Percentiles rank a stretch among this genome's conserved stretches.
Evolutionary conservation across 2,797 vertebrate species (phyloP).

Genomic region (Cirrhinus mrigala): DNA sequence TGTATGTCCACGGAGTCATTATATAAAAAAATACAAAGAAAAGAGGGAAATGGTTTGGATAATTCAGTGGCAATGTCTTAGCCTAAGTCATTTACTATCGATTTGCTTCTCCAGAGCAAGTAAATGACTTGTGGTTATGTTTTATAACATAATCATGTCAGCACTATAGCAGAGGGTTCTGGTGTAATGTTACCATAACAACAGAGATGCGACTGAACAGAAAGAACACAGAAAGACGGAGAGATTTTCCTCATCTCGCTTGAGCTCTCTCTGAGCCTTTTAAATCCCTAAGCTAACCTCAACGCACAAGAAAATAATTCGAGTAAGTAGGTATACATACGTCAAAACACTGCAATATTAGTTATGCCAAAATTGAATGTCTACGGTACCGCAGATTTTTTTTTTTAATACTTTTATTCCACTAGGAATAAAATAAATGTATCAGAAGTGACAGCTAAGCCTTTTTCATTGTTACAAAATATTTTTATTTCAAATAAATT

Average conservation of each 20-base stretch:
- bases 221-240: background rate
- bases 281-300: background rate
- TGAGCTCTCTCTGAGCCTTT: background rate
- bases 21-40: background rate
- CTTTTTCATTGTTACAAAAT: background rate
- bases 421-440: background rate
- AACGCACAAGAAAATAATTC: background rate
- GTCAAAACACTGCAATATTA: background rate
- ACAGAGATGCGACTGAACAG: conserved; percentile 4
- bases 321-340: background rate
- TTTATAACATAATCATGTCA: conserved; percentile 44
- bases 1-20: background rate
- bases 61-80: conserved; percentile 40
- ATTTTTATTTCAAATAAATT: background rate
- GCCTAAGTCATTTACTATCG: conserved; percentile 31
- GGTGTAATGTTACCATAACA: conserved; percentile 44
- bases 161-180: conserved; percentile 35
- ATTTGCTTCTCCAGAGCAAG: conserved; percentile 39
- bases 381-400: background rate
- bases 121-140: conserved; percentile 32
- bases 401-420: background rate
- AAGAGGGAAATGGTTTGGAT: conserved; percentile 19
- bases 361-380: background rate
- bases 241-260: background rate
- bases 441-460: background rate